Percentiles rank a stretch among this genome's conserved stretches.
These are phyloP conservation scores for Diadegma fenestrale DNA, from an alignment of 2,888 invertebrate genomes.

Conservation along the genomic window DNA sequence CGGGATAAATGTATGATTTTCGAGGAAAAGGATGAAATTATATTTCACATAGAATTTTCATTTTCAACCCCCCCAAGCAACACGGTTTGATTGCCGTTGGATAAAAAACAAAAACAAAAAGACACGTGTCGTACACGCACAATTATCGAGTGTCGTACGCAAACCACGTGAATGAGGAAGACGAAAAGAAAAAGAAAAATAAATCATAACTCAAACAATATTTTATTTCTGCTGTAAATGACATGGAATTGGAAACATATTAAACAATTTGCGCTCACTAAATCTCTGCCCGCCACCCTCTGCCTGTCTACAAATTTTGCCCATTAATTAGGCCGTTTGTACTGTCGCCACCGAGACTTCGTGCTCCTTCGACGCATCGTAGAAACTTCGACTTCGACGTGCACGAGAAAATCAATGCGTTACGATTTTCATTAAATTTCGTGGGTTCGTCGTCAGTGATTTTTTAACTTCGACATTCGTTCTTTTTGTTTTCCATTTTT, in stretches of 20 bases:
- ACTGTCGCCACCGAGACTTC: constrained; percentile 35
- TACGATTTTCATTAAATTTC: constrained; percentile 6
- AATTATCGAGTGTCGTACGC: constrained; percentile 35
- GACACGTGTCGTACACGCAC: constrained; percentile 18
- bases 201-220: constrained; percentile 59
- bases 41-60: constrained; percentile 57
- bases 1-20: constrained; percentile 57
- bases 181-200: constrained; percentile 43
- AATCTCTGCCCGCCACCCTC: constrained; percentile 80
- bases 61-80: constrained; percentile 43
- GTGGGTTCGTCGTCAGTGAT: constrained; percentile 25
- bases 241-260: constrained; percentile 79
- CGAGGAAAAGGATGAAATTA: constrained; percentile 37
- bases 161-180: constrained; percentile 27
- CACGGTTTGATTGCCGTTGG: constrained; percentile 42
- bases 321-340: constrained; percentile 59
- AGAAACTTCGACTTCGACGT: constrained; percentile 39
- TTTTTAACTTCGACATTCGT: constrained; percentile 8
- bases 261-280: constrained; percentile 81
- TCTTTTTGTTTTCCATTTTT: not conserved
- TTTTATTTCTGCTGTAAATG: constrained; percentile 72
- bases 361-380: constrained; percentile 23
- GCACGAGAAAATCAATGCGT: constrained; percentile 20
- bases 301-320: constrained; percentile 74
- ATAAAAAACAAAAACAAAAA: constrained; percentile 6